These are phyloP conservation scores for Anoura caudifer DNA, from an alignment of 2,113 vertebrate genomes.

Conservation along the genomic window DNA sequence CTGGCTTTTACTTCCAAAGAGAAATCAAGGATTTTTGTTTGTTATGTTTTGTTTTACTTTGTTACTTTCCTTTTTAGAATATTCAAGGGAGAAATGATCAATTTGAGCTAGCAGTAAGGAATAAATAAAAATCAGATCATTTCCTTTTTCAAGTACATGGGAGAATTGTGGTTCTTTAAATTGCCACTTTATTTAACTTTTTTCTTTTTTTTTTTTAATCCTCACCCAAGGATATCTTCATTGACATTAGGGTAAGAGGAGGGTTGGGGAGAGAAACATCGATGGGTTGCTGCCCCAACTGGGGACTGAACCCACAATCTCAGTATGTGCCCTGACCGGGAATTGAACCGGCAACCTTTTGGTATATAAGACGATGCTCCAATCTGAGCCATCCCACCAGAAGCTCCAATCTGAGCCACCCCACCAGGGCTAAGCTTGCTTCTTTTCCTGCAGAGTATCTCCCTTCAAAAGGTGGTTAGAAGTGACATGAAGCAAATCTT, in stretches of 20 bases:
- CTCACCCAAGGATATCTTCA: too few relatives aligned
- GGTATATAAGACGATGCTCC: too few relatives aligned
- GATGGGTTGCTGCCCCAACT: too few relatives aligned
- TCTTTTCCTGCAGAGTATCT: neutral
- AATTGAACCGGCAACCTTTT: too few relatives aligned
- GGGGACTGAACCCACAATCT: too few relatives aligned
- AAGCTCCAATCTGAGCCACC: too few relatives aligned
- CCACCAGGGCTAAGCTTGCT: neutral
- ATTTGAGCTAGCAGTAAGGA: conserved; percentile 4
- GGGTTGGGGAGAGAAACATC: too few relatives aligned
- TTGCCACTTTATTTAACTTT: neutral
- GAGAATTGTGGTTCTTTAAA: conserved; percentile 16
- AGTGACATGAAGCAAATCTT: neutral
- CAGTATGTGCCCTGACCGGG: too few relatives aligned
- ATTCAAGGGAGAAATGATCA: neutral
- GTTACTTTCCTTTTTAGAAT: neutral
- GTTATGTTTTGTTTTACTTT: neutral
- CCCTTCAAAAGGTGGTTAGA: conserved; percentile 18
- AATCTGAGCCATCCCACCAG: too few relatives aligned
- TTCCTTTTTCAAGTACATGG: neutral
- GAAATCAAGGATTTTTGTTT: neutral
- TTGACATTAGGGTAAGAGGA: too few relatives aligned
- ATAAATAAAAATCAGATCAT: conserved; percentile 23
- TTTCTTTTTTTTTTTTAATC: too few relatives aligned
- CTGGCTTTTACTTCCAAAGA: conserved; percentile 15